Evolutionary conservation across 30 jellyfish, hydroid and myxozoan genomes (phyloP), one percentile per base, ranked within the genome.

Genomic region (Nemopilema nomurai): DNA sequence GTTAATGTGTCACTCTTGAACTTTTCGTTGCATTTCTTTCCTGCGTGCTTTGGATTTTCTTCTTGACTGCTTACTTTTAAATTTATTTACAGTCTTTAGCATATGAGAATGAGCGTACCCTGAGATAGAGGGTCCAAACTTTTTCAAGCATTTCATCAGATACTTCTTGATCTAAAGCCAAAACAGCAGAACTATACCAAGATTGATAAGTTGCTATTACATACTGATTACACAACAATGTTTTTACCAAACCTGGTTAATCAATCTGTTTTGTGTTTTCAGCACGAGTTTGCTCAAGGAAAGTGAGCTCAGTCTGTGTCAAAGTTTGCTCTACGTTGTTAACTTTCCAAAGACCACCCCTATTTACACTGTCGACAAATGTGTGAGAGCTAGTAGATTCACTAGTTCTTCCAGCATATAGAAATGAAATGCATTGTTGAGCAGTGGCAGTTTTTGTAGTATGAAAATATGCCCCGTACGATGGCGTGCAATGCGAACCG

Each of bases 311-410:
- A 25, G 81, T 63, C 81, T 26, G 64, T 71, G 81, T 28, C 81
- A 71, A 71, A 71, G 28, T 28, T 71, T 71, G 81, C 23, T 71
- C 81, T 16, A 28, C 67, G 28, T 71, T 71, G 81, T 24, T 71
- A 26, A 71, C 81, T 13, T 71, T 71, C 81, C 81, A 71, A 71
- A 71, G 81, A 52, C 81, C 63, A 71, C 81, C 81, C 64, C 81
- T 28, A 71, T 71, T 71, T 71, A 71, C 81, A 71, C 81, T 71
- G 81, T 71, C 81, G 49, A 71, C 81, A 71, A 71, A 27, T 28
- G 67, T 29, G 62, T 29, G 81, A 71, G 81, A 71, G 81, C 29
- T 17, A 28, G 81, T 52, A 28, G 52, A 71, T 71, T 29, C 31
- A 71, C 28, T 71, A 16, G 81, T 52, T 29, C 28, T 63, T 71